phyloP scores from a whole-genome alignment of 2,797 vertebrate species.

The Scomberomorus guttatus region DNA sequence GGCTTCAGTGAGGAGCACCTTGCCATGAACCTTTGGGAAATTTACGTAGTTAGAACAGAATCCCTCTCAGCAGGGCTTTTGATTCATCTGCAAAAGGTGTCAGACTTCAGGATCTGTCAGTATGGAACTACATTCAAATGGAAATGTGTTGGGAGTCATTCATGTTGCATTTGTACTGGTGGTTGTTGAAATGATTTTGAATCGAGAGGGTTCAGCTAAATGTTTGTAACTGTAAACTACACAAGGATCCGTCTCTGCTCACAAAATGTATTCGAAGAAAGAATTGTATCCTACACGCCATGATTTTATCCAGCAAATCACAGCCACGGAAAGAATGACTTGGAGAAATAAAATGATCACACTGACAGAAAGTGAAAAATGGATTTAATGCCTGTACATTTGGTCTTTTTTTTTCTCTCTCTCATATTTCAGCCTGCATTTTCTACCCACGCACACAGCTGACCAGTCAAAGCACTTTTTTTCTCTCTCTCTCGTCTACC shows the following conservation, averaged over 20 bases:
- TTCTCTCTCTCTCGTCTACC: not conserved
- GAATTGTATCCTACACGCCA: slow-evolving; percentile 11
- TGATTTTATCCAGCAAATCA: slow-evolving; percentile 25
- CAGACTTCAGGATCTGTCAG: slow-evolving; percentile 37
- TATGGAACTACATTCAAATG: slow-evolving; percentile 17
- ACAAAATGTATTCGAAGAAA: slow-evolving; percentile 9
- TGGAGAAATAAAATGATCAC: slow-evolving; percentile 7
- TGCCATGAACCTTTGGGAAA: slow-evolving; percentile 33
- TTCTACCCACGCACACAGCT: slow-evolving; percentile 44
- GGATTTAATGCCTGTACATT: slow-evolving; percentile 46
- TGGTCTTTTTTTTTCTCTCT: slow-evolving; percentile 45
- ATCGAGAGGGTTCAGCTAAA: not conserved
- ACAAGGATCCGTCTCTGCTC: not conserved
- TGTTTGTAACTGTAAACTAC: slow-evolving; percentile 6
- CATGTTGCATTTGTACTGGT: not conserved
- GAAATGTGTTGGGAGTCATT: slow-evolving; percentile 29
- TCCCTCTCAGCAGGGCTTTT: slow-evolving; percentile 36
- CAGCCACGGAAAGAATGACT: slow-evolving; percentile 13
- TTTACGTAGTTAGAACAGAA: slow-evolving; percentile 28
- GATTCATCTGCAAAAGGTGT: slow-evolving; percentile 38
- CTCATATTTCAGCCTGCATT: slow-evolving; percentile 32
- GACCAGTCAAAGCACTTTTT: slow-evolving; percentile 41
- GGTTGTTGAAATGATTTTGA: slow-evolving; percentile 13
- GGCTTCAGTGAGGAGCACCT: slow-evolving; percentile 33
- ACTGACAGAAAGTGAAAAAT: slow-evolving; percentile 33